phyloP scores from a whole-genome alignment of 2,113 vertebrate genomes.

The Ardeotis arabs region DNA sequence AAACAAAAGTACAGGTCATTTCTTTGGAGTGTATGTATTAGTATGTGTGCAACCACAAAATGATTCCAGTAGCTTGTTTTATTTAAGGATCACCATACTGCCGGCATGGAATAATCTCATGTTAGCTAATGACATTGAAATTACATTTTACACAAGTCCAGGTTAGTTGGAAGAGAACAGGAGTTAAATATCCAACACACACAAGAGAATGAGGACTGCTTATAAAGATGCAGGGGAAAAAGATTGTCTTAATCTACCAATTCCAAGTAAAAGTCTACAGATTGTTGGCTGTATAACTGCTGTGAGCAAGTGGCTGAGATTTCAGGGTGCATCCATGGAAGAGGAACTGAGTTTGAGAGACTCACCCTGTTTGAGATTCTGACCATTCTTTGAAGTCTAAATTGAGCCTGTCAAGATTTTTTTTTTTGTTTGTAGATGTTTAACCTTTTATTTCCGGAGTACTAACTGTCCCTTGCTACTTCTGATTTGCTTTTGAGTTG shows the following conservation, averaged over 20 bases:
- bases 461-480: not conserved
- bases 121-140: not conserved
- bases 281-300: not conserved
- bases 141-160: not conserved
- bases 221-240: not conserved
- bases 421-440: not conserved
- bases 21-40: not conserved
- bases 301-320: not conserved
- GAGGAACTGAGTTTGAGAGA: not conserved
- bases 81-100: not conserved
- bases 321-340: not conserved
- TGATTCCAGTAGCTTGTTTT: not conserved
- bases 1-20: not conserved
- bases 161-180: not conserved
- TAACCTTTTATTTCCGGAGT: not conserved
- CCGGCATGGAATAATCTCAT: not conserved
- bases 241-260: not conserved
- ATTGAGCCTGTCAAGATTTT: not conserved
- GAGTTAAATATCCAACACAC: not conserved
- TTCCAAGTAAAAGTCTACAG: not conserved
- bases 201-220: not conserved
- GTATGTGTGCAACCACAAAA: not conserved
- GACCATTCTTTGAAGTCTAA: not conserved
- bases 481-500: not conserved
- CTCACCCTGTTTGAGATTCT: not conserved